Percentiles rank a stretch among this genome's conserved stretches.
These are phyloP conservation scores for Himalopsyche phryganea DNA, from an alignment of 1,140 invertebrate species.

Conservation along the genomic window DNA sequence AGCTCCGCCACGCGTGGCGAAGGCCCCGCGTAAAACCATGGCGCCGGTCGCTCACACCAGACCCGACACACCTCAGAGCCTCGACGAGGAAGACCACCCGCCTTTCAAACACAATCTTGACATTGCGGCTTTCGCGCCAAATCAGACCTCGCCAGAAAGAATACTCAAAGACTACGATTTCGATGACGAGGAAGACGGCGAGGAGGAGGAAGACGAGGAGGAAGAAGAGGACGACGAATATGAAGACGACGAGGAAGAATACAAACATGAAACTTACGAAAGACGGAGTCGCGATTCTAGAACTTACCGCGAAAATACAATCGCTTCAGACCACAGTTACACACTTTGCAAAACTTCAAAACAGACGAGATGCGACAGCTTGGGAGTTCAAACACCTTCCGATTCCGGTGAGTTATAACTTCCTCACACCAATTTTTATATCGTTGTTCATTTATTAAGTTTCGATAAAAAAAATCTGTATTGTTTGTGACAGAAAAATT, in stretches of 20 bases:
- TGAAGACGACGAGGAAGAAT: neutral
- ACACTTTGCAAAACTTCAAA: conserved; percentile 55
- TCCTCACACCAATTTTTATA: neutral
- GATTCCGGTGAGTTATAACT: conserved; percentile 73
- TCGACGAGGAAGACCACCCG: conserved; percentile 36
- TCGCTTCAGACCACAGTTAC: conserved; percentile 67
- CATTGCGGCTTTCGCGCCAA: conserved; percentile 37
- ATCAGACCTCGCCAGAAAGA: neutral
- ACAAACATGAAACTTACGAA: neutral
- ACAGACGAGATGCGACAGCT: conserved; percentile 54
- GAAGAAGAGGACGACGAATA: conserved; percentile 10
- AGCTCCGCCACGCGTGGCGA: conserved; percentile 35
- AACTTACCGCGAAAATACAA: conserved; percentile 38
- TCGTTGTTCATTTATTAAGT: neutral
- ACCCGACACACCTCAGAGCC: conserved; percentile 40
- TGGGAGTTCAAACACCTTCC: conserved; percentile 76
- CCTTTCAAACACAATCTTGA: conserved; percentile 40
- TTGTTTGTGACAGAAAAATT: too few species aligned
- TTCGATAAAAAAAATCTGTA: too few species aligned
- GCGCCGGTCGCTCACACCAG: conserved; percentile 36
- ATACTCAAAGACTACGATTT: too few species aligned
- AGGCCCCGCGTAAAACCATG: conserved; percentile 25
- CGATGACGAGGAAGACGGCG: neutral
- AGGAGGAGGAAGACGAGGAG: too few species aligned
- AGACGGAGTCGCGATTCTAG: conserved; percentile 36